Conservation (phyloP, 2,113 vertebrate species). For the Setophaga petechia region DNA sequence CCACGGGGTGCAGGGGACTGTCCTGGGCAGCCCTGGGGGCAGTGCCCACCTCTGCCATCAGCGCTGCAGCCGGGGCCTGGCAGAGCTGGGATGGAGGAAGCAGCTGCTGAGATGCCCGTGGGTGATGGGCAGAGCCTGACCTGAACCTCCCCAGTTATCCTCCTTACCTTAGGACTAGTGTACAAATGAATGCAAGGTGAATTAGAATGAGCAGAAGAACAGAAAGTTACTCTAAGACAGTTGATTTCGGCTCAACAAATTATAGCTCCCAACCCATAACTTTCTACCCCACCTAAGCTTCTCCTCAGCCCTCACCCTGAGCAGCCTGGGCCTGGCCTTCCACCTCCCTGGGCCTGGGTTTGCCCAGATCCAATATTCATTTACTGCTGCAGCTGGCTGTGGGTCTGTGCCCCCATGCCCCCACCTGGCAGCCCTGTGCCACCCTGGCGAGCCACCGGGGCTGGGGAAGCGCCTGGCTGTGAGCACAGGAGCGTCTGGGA, state of each 20-base stretch:
- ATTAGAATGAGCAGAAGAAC: too few species aligned
- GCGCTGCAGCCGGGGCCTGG: accelerated
- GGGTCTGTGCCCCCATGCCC: background rate
- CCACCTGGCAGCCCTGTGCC: background rate
- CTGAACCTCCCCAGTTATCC: too few species aligned
- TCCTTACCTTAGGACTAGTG: too few species aligned
- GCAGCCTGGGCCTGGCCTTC: too few species aligned
- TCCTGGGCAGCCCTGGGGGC: background rate
- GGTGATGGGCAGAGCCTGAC: background rate
- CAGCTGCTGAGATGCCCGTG: accelerated
- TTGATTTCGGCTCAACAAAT: too few species aligned
- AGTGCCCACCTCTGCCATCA: accelerated
- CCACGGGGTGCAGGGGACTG: accelerated
- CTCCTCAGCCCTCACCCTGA: too few species aligned
- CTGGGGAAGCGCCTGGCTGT: background rate
- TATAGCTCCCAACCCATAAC: too few species aligned
- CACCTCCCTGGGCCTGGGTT: background rate
- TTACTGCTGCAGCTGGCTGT: background rate
- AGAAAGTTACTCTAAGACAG: too few species aligned
- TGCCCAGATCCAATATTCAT: background rate
- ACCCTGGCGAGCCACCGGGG: background rate
- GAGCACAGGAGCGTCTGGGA: background rate
- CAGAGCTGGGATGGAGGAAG: accelerated
- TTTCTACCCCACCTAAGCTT: too few species aligned
- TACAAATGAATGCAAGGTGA: too few species aligned